A percentile compares a stretch with the other conserved stretches of the same genome.
Evolutionary conservation across 2,797 vertebrate species (phyloP).

Genomic region (Leucoraja ocellata): DNA sequence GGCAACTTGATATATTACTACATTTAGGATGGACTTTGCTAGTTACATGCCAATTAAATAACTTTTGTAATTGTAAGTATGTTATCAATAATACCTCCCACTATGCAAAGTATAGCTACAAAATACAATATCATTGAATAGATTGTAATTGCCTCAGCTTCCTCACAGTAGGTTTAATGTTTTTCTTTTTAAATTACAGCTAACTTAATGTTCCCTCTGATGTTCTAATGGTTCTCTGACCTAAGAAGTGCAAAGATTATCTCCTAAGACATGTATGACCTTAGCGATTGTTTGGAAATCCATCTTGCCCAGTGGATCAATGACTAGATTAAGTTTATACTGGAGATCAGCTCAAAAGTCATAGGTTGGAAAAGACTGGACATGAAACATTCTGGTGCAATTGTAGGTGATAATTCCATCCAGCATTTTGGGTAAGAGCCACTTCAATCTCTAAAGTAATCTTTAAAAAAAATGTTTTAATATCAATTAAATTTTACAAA

Average conservation of each 20-base stretch:
- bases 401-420: conserved; percentile 18
- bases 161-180: background rate
- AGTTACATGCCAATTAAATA: background rate
- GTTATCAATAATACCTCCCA: background rate
- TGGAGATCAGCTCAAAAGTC: background rate
- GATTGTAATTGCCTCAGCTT: background rate
- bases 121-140: background rate
- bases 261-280: background rate
- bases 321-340: background rate
- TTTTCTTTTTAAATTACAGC: background rate
- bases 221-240: background rate
- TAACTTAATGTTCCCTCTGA: background rate
- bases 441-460: background rate
- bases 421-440: conserved; percentile 1
- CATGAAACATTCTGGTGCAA: background rate
- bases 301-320: background rate
- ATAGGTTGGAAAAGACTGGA: background rate
- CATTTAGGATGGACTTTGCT: background rate
- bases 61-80: background rate
- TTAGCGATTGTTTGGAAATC: background rate
- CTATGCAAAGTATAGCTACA: background rate
- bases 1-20: too few species aligned
- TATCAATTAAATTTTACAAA: background rate
- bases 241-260: background rate
- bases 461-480: background rate